Conservation (phyloP, 2,797 vertebrate genomes). For the Arctocebus calabarensis region DNA sequence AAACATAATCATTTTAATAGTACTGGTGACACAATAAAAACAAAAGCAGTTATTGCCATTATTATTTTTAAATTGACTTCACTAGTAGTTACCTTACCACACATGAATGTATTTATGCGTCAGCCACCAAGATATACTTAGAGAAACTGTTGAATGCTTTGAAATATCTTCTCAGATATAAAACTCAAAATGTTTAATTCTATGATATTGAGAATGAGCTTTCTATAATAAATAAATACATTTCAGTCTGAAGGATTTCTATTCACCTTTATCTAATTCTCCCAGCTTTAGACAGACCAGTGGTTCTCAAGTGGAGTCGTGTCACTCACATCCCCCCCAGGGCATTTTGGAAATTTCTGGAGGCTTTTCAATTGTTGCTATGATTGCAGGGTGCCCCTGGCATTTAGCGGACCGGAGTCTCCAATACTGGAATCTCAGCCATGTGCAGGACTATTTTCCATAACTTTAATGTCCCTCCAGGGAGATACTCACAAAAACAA, state of each 20-base stretch:
- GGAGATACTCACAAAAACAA: neutral
- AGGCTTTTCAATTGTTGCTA: neutral
- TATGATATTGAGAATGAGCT: neutral
- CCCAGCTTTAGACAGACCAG: neutral
- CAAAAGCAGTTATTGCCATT: neutral
- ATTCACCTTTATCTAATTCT: neutral
- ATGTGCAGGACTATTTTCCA: neutral
- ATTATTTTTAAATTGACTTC: constrained; percentile 40
- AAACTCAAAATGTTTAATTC: neutral
- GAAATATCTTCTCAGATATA: neutral
- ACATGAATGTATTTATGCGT: neutral
- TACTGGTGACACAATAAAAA: neutral
- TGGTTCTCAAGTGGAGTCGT: neutral
- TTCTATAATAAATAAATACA: neutral
- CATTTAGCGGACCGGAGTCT: neutral
- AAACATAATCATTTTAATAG: neutral
- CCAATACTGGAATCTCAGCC: neutral
- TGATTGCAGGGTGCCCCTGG: neutral
- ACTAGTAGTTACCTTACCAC: neutral
- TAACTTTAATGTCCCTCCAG: neutral
- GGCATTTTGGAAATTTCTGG: neutral
- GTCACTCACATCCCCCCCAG: neutral
- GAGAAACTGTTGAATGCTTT: neutral
- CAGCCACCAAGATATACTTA: neutral
- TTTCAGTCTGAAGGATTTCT: neutral